These are phyloP conservation scores for Muraenolepis orangiensis DNA, from an alignment of 2,797 vertebrate genomes.

Conservation along the genomic window DNA sequence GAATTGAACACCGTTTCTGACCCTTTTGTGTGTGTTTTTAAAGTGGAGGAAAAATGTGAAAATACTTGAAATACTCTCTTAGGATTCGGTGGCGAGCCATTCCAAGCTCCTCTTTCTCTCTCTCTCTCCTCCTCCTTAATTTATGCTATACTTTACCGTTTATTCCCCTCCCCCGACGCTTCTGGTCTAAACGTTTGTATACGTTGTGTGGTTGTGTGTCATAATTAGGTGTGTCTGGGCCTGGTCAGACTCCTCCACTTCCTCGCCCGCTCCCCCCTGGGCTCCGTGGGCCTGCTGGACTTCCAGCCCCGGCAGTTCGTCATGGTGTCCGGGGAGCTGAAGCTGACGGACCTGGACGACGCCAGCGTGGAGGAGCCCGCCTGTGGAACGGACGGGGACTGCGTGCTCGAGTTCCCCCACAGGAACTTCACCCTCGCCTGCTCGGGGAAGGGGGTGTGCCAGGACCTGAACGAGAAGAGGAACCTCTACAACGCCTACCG, in stretches of 20 bases:
- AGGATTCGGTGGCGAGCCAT: too few relatives aligned
- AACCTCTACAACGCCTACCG: constrained; percentile 92
- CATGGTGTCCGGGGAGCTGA: constrained; percentile 82
- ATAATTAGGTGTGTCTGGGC: constrained; percentile 83
- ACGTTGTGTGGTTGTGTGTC: too few relatives aligned
- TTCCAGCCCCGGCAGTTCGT: constrained; percentile 93
- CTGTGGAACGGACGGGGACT: constrained; percentile 77
- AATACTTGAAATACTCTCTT: too few relatives aligned
- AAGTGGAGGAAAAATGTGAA: too few relatives aligned
- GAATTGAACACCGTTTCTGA: not conserved
- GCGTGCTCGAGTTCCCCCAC: constrained; percentile 80
- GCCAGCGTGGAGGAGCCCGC: constrained; percentile 74
- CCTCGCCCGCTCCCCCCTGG: constrained; percentile 84
- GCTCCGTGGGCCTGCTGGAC: constrained; percentile 87
- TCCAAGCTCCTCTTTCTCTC: too few relatives aligned
- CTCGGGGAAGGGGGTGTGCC: constrained; percentile 68
- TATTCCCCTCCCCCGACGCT: not conserved
- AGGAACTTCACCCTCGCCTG: constrained; percentile 80
- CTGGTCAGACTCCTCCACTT: constrained; percentile 85
- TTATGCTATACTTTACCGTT: not conserved
- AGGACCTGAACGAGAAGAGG: constrained; percentile 84
- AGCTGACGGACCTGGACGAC: constrained; percentile 90
- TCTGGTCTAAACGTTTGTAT: not conserved
- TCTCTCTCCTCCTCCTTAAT: not conserved
- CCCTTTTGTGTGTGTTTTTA: not conserved